phyloP scores from a whole-genome alignment of 2,797 vertebrate genomes.

The Danio aesculapii region DNA sequence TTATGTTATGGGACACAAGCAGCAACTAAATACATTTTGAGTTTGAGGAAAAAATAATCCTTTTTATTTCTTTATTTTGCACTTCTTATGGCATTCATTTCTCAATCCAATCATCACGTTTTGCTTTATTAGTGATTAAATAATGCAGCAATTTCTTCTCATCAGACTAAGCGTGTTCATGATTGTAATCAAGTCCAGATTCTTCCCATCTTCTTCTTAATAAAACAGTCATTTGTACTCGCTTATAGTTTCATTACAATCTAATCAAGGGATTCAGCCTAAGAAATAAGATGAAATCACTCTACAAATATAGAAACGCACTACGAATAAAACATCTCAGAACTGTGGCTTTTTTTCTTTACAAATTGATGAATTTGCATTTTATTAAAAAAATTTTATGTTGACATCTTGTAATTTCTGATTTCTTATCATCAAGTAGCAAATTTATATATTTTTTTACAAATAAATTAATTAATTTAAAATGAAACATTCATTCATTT shows the following conservation, averaged over 20 bases:
- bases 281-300: not conserved
- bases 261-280: not conserved
- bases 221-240: not conserved
- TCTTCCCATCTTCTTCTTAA: not conserved
- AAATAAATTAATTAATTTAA: too few species aligned
- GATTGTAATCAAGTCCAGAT: conserved; percentile 38
- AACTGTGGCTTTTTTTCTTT: too few species aligned
- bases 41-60: not conserved
- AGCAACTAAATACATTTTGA: not conserved
- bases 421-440: too few species aligned
- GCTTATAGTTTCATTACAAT: not conserved
- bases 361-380: too few species aligned
- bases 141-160: not conserved
- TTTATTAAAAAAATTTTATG: too few species aligned
- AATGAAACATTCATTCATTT: too few species aligned
- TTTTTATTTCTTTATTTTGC: not conserved
- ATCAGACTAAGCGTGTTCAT: conserved; percentile 17
- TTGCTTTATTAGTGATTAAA: not conserved
- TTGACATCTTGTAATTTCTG: too few species aligned
- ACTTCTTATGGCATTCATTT: not conserved
- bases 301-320: not conserved
- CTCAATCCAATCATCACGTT: not conserved
- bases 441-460: too few species aligned
- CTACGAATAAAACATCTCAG: not conserved
- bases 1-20: not conserved